Base-by-base conservation (phyloP, 2,888 invertebrate species). In the Himalopsyche anomala region DNA sequence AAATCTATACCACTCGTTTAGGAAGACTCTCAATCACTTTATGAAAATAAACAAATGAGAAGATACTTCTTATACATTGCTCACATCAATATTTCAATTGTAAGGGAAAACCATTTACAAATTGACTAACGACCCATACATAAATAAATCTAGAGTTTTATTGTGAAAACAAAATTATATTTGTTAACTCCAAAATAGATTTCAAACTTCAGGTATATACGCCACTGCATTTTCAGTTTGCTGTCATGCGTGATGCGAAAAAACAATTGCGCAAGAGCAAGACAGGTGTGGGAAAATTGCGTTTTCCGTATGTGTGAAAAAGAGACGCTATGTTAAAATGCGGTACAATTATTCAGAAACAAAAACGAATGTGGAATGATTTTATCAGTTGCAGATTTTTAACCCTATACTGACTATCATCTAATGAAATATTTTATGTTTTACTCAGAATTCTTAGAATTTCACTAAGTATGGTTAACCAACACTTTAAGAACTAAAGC, bases 221-320 rank as follows among this genome's bases (percentile, higher is more conserved):
- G 6, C 19, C 62, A 62, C 62, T 62, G 62, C 11, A 3, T 28
- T 19, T n/a, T 19, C 19, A 62, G 5, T 4, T 62, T 15, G 62
- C 15, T 62, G 62, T 62, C 19, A 62, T 62, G 62, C 28, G 62
- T 62, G 62, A 62, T 62, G 62, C 62, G 28, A 62, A 62, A 51
- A 62, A 62, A 62, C 19, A 11, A 62, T 62, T 62, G 19, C 28
- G 19, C 62, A 62, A 62, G 62, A 62, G 28, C 2, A 19, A 62
- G 62, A 62, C 11, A 19, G 28, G 9, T n/a, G 62, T 62, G 62
- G 62, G 62, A 62, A 56, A 62, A 62, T 62, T 62, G 62, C 62
- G 62, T 19, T 62, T 62, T 62, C 15, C 19, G 15, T 0, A 11
- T 62, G 62, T 19, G 28, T 19, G 8, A 19, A 62, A 62, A 62